Percentiles rank a stretch among this genome's conserved stretches.
Evolutionary conservation across 2,797 vertebrate genomes (phyloP).

Genomic region (Pyrrhura leucotis): DNA sequence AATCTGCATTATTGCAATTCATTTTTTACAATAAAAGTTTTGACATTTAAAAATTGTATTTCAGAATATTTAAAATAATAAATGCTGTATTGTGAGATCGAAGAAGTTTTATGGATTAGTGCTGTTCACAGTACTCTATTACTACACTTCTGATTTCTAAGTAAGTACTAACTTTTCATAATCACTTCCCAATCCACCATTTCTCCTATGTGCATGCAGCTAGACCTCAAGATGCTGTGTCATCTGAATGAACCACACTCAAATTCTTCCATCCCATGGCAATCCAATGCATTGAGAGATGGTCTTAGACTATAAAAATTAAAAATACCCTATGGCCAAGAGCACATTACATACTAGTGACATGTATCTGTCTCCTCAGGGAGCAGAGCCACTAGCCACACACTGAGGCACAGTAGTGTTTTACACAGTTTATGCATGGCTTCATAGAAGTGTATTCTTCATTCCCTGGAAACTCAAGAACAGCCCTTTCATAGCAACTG

Average conservation of each 20-base stretch:
- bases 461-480: background rate
- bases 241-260: background rate
- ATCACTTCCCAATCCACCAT: background rate
- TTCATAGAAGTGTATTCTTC: background rate
- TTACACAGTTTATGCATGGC: background rate
- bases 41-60: background rate
- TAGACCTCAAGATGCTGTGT: background rate
- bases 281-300: background rate
- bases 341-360: background rate
- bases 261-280: background rate
- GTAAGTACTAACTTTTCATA: background rate
- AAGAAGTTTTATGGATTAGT: background rate
- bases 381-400: background rate
- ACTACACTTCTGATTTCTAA: background rate
- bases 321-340: background rate
- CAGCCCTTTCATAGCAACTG: background rate
- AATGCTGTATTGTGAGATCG: background rate
- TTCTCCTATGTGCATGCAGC: rapidly evolving
- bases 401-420: rapidly evolving
- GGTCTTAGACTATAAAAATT: background rate
- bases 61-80: background rate
- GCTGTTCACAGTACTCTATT: background rate
- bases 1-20: background rate
- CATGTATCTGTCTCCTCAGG: background rate
- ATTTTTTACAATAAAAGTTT: background rate